These are phyloP conservation scores for Mellivora capensis DNA, from an alignment of 2,113 vertebrate species.

Conservation along the genomic window DNA sequence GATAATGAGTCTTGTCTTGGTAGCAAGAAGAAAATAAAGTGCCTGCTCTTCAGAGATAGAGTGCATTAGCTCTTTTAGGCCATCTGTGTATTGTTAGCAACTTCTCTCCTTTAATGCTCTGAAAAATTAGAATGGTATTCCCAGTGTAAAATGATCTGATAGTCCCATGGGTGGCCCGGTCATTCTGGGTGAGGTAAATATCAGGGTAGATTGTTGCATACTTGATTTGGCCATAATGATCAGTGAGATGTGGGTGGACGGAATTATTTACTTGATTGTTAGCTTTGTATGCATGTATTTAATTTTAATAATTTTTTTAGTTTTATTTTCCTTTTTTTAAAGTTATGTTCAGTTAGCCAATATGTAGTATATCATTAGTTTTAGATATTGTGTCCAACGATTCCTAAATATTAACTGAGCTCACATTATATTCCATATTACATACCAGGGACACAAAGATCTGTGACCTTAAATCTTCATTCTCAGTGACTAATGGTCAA, in stretches of 20 bases:
- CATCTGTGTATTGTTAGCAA: conserved; percentile 44
- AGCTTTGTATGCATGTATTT: neutral
- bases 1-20: conserved; percentile 47
- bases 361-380: neutral
- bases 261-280: neutral
- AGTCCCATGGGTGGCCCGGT: neutral
- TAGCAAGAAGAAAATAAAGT: conserved; percentile 49
- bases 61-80: conserved; percentile 14
- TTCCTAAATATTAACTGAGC: neutral
- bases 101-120: conserved; percentile 18
- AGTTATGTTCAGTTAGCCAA: neutral
- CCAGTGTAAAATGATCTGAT: neutral
- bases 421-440: neutral
- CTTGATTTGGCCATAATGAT: neutral
- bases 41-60: neutral
- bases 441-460: neutral
- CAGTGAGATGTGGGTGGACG: neutral
- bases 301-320: neutral
- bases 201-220: neutral
- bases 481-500: neutral
- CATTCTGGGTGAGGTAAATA: neutral
- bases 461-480: neutral
- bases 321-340: neutral
- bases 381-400: neutral
- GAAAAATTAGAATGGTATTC: conserved; percentile 19